Evolutionary conservation across 2,113 vertebrate species (phyloP).

Genomic region (Sardina pilchardus): DNA sequence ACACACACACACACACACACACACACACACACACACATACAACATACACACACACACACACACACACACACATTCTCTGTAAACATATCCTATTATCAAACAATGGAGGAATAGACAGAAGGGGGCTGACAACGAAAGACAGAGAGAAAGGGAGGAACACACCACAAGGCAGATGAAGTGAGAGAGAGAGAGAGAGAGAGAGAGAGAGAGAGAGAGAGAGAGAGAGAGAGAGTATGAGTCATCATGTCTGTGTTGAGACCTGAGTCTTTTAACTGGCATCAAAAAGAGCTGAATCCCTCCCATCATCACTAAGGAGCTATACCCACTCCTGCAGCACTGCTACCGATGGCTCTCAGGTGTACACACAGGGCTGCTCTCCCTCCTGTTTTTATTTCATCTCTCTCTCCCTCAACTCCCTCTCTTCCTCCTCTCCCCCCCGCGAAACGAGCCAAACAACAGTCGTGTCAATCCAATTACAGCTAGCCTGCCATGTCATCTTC

Average conservation of each 20-base stretch:
- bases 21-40: conserved; percentile 22
- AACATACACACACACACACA: neutral
- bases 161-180: neutral
- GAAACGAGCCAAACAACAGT: neutral
- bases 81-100: neutral
- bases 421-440: neutral
- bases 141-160: neutral
- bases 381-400: neutral
- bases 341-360: neutral
- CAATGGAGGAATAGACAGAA: neutral
- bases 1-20: conserved; percentile 13
- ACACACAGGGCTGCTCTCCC: too few relatives aligned
- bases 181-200: neutral
- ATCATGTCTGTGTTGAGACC: conserved; percentile 31
- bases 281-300: conserved; percentile 20
- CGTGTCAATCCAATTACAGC: conserved; percentile 6
- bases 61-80: neutral
- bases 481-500: conserved; percentile 8
- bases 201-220: neutral
- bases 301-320: conserved; percentile 22
- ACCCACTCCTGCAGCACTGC: conserved; percentile 15
- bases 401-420: neutral
- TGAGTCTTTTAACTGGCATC: conserved; percentile 22
- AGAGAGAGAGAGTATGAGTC: neutral
- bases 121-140: neutral